Percentiles rank a stretch among this genome's conserved stretches.
Evolutionary conservation across 2,113 vertebrate species (phyloP).

Genomic region (Sprattus sprattus): DNA sequence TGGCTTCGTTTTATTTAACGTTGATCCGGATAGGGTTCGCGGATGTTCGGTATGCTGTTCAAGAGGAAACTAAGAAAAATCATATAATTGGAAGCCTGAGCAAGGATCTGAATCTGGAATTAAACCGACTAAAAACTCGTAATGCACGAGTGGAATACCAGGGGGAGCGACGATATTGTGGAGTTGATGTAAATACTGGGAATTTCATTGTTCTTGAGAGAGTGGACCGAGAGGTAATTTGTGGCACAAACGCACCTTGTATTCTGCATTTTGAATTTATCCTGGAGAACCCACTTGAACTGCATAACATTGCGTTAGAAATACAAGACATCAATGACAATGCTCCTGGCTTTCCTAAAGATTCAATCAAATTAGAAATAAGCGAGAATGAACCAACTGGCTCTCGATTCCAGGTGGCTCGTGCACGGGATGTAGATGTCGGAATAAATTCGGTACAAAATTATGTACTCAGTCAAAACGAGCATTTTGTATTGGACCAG

Average conservation of each 20-base stretch:
- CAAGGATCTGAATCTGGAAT: conserved; percentile 46
- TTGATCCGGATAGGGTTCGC: background rate
- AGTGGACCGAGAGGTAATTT: too few species aligned
- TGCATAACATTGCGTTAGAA: too few species aligned
- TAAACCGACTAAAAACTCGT: conserved; percentile 39
- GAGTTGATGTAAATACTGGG: too few species aligned
- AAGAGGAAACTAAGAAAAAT: conserved; percentile 63
- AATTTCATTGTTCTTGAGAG: too few species aligned
- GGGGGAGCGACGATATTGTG: too few species aligned
- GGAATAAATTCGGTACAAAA: conserved; percentile 49
- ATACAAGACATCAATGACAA: too few species aligned
- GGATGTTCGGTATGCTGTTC: conserved; percentile 58
- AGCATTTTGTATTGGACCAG: conserved; percentile 42
- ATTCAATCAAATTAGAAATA: conserved; percentile 44
- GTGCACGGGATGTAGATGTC: conserved; percentile 49
- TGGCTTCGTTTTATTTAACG: too few species aligned
- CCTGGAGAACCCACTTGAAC: too few species aligned
- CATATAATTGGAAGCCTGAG: conserved; percentile 60
- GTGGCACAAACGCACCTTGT: too few species aligned
- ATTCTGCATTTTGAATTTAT: too few species aligned
- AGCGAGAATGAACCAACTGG: conserved; percentile 30
- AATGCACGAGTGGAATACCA: too few species aligned
- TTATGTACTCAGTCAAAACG: conserved; percentile 43
- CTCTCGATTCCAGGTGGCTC: conserved; percentile 44
- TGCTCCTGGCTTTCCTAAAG: too few species aligned